Percentiles rank a stretch among this genome's conserved stretches.
These are phyloP conservation scores for Ictalurus punctatus DNA, from an alignment of 2,113 vertebrate genomes.

Conservation along the genomic window DNA sequence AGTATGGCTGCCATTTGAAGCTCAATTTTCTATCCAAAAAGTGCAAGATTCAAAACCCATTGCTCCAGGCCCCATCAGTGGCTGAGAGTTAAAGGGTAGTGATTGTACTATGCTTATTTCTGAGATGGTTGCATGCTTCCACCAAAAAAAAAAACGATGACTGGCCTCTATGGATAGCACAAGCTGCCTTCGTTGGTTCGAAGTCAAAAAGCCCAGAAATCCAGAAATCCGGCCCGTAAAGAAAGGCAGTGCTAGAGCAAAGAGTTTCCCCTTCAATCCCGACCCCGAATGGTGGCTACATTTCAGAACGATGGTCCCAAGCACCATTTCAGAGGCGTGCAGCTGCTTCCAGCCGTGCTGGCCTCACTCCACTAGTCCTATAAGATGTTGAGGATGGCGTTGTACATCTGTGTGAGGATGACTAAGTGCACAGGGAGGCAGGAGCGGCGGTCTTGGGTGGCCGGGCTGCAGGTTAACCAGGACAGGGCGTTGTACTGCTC, in stretches of 20 bases:
- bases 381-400: slow-evolving; percentile 94
- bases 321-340: slow-evolving; percentile 13
- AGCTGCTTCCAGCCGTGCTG: background rate
- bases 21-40: slow-evolving; percentile 46
- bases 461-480: slow-evolving; percentile 91
- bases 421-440: slow-evolving; percentile 97
- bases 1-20: slow-evolving; percentile 39
- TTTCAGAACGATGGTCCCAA: slow-evolving; percentile 30
- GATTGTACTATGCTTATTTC: slow-evolving; percentile 44
- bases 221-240: background rate
- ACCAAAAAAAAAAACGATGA: background rate
- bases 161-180: slow-evolving; percentile 11
- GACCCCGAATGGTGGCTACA: slow-evolving; percentile 17
- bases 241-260: slow-evolving; percentile 34
- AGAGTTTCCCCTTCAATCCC: background rate
- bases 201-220: slow-evolving; percentile 1
- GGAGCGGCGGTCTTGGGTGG: slow-evolving; percentile 95
- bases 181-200: slow-evolving; percentile 31
- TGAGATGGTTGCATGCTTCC: slow-evolving; percentile 39
- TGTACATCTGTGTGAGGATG: slow-evolving; percentile 97
- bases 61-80: slow-evolving; percentile 11
- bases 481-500: slow-evolving; percentile 90
- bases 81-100: slow-evolving; percentile 46
- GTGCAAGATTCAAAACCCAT: slow-evolving; percentile 49
- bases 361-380: slow-evolving; percentile 64